Percentiles rank a stretch among this genome's conserved stretches.
These are phyloP conservation scores for Penaeus japonicus DNA, from an alignment of 1,140 invertebrate species.

Conservation along the genomic window DNA sequence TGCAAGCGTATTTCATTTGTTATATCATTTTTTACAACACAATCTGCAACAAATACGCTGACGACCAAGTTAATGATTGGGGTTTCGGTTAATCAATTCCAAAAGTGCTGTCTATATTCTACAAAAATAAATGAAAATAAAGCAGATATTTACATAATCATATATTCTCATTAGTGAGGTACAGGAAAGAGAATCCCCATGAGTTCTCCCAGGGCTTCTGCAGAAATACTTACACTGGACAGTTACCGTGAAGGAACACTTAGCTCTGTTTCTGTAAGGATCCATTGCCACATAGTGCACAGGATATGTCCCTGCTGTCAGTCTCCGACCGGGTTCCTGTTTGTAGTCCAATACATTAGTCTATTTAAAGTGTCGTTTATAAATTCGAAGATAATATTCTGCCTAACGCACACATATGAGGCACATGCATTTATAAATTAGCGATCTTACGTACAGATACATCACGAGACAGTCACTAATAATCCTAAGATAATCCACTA, in stretches of 20 bases:
- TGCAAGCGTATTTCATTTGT: too few relatives aligned
- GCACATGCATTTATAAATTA: background rate
- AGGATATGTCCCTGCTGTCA: constrained; percentile 59
- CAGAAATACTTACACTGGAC: constrained; percentile 58
- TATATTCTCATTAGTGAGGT: too few relatives aligned
- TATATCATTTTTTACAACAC: too few relatives aligned
- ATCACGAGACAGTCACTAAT: background rate
- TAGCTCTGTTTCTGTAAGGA: constrained; percentile 58
- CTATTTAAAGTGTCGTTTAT: background rate
- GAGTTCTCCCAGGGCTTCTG: too few relatives aligned
- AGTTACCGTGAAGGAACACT: constrained; percentile 60
- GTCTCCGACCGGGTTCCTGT: constrained; percentile 58
- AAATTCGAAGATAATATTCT: background rate
- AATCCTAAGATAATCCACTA: too few relatives aligned
- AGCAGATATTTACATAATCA: too few relatives aligned
- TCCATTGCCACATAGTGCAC: constrained; percentile 61
- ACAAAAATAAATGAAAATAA: too few relatives aligned
- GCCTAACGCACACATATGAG: background rate
- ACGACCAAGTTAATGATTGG: too few relatives aligned
- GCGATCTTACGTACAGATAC: background rate
- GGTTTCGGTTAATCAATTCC: too few relatives aligned
- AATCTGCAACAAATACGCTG: too few relatives aligned
- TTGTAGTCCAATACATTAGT: background rate
- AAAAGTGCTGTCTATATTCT: too few relatives aligned
- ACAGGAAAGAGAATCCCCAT: too few relatives aligned